These are phyloP conservation scores for Pocota personata DNA, from an alignment of 2,888 invertebrate species.

Conservation along the genomic window DNA sequence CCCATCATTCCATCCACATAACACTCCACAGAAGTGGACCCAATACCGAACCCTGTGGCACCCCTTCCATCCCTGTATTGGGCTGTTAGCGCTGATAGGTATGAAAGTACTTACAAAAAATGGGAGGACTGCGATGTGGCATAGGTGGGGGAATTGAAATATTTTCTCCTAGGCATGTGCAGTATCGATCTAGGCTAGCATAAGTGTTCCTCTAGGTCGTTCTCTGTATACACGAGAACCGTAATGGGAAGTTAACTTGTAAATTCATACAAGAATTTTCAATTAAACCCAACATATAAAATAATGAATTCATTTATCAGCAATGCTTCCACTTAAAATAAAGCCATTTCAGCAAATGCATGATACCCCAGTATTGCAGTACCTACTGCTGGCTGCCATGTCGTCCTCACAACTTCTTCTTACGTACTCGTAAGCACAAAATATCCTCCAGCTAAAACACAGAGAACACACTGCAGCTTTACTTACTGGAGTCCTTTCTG, in stretches of 20 bases:
- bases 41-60: too few species aligned
- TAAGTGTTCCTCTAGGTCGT: too few species aligned
- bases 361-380: background rate
- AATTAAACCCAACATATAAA: background rate
- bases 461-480: conserved; percentile 19
- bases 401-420: background rate
- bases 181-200: too few species aligned
- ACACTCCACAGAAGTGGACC: too few species aligned
- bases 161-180: too few species aligned
- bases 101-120: too few species aligned
- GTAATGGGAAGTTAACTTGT: background rate
- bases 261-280: background rate
- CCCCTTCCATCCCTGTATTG: too few species aligned
- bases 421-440: conserved; percentile 5
- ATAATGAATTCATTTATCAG: conserved; percentile 15
- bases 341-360: conserved; percentile 8
- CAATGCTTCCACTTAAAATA: background rate
- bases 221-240: too few species aligned
- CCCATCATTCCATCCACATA: too few species aligned
- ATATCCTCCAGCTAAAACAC: conserved; percentile 28
- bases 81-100: too few species aligned
- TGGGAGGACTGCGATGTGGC: too few species aligned
- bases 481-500: conserved; percentile 49
- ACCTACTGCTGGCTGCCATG: background rate
- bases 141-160: too few species aligned